Evolutionary conservation across 2,888 invertebrate genomes (phyloP).

Genomic region (Cosmia trapezina): DNA sequence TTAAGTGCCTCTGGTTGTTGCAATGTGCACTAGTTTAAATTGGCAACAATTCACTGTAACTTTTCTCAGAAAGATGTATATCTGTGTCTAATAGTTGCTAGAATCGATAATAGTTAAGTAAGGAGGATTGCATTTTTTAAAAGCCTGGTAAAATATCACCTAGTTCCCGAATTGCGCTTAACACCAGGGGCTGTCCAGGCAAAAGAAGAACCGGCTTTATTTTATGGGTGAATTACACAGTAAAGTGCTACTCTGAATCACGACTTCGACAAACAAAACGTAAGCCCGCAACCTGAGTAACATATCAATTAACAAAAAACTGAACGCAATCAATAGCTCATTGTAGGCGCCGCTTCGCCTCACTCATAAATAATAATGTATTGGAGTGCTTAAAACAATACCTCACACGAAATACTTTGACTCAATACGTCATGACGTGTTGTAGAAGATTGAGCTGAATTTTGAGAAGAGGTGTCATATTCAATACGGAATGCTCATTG

Average conservation of each 20-base stretch:
- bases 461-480: constrained; percentile 44
- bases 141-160: not conserved
- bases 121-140: not conserved
- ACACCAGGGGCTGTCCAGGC: not conserved
- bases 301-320: constrained; percentile 51
- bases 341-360: constrained; percentile 45
- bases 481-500: constrained; percentile 29
- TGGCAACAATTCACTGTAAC: constrained; percentile 25
- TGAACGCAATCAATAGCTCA: constrained; percentile 47
- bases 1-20: constrained; percentile 3
- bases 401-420: constrained; percentile 53
- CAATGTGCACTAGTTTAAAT: constrained; percentile 41
- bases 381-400: constrained; percentile 55
- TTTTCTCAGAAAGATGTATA: constrained; percentile 45
- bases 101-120: constrained; percentile 4
- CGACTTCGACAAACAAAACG: constrained; percentile 6
- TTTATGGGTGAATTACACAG: not conserved
- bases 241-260: constrained; percentile 4
- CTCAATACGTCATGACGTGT: constrained; percentile 34
- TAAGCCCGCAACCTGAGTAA: constrained; percentile 21
- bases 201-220: not conserved
- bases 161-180: not conserved
- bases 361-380: constrained; percentile 55
- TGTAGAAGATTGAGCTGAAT: constrained; percentile 23
- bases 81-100: constrained; percentile 10